Conservation (phyloP, 2,113 vertebrate genomes). For the Sprattus sprattus region DNA sequence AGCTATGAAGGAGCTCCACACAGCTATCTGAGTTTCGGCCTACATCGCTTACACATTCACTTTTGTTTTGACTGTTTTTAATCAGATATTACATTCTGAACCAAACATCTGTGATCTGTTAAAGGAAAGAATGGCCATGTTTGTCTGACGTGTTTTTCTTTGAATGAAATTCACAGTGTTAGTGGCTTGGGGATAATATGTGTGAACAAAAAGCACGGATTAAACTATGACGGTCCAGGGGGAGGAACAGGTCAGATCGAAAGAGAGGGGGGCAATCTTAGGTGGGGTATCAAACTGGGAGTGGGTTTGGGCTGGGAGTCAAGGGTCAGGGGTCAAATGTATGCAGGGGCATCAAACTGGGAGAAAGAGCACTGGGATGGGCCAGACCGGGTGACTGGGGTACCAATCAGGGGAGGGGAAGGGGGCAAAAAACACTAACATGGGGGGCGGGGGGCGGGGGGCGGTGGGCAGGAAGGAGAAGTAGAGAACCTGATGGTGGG, state of each 20-base stretch:
- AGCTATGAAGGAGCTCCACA: neutral
- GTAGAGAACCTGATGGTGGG: slow-evolving; percentile 63
- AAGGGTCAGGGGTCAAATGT: neutral
- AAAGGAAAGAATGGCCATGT: neutral
- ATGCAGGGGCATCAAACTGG: neutral
- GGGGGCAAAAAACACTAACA: neutral
- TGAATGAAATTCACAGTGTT: neutral
- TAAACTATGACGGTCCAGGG: neutral
- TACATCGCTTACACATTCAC: neutral
- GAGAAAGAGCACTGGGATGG: neutral
- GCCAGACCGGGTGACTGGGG: neutral
- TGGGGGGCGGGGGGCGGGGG: too few relatives aligned
- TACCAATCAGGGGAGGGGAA: too few relatives aligned
- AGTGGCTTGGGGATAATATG: neutral
- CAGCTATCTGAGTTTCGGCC: neutral
- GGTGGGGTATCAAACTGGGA: neutral
- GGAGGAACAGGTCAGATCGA: neutral
- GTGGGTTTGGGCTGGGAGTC: neutral
- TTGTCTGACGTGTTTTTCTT: neutral
- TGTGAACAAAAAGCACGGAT: neutral
- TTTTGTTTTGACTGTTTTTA: neutral
- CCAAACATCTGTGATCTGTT: neutral
- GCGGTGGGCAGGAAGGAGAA: neutral
- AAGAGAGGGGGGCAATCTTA: too few relatives aligned
- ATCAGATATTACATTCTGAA: neutral